These are phyloP conservation scores for Tiphia femorata DNA, from an alignment of 2,888 invertebrate species.

Conservation along the genomic window DNA sequence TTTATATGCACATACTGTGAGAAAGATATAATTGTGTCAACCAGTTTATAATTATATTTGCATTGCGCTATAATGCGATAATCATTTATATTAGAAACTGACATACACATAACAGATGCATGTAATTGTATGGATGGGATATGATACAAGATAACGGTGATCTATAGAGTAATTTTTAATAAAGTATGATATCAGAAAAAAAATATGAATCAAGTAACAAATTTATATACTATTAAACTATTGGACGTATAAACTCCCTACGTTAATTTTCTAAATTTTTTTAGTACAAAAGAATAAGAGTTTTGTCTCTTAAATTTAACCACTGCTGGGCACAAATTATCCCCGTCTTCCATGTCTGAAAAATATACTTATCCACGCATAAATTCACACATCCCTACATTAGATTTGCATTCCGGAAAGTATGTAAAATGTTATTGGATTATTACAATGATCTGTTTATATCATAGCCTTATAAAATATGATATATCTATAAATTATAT, in stretches of 20 bases:
- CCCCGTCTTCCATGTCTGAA: slow-evolving; percentile 39
- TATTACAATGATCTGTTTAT: too few relatives aligned
- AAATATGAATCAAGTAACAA: slow-evolving; percentile 16
- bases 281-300: slow-evolving; percentile 15
- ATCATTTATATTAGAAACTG: slow-evolving; percentile 15
- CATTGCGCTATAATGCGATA: slow-evolving; percentile 14
- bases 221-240: too few relatives aligned
- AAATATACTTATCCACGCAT: too few relatives aligned
- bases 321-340: slow-evolving; percentile 31
- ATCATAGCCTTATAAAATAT: too few relatives aligned
- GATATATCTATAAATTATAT: too few relatives aligned
- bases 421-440: not conserved
- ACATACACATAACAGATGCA: slow-evolving; percentile 20
- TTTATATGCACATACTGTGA: slow-evolving; percentile 19
- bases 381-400: slow-evolving; percentile 8
- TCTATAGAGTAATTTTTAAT: slow-evolving; percentile 30
- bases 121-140: slow-evolving; percentile 22
- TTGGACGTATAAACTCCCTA: slow-evolving; percentile 26
- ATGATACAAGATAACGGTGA: slow-evolving; percentile 21
- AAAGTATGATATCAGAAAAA: slow-evolving; percentile 16
- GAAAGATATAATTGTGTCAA: slow-evolving; percentile 7
- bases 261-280: slow-evolving; percentile 38
- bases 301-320: slow-evolving; percentile 29
- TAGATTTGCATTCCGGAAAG: not conserved
- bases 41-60: not conserved